Evolutionary conservation across 2,797 vertebrate genomes (phyloP).

Genomic region (Sebastes hubbsi): DNA sequence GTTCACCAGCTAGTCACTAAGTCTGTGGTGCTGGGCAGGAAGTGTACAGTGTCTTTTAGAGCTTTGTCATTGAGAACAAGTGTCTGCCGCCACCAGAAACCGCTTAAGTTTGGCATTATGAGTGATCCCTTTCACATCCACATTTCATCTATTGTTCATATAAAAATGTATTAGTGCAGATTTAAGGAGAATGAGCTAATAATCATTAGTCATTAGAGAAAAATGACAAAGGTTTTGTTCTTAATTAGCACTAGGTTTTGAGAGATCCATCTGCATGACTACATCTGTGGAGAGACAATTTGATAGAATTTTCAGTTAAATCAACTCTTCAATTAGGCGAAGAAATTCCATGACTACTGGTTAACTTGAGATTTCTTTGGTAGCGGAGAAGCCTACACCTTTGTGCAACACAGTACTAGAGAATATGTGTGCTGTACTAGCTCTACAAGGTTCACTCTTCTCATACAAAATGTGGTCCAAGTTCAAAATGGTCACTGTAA

Average conservation of each 20-base stretch:
- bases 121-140: background rate
- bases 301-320: background rate
- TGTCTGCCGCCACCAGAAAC: background rate
- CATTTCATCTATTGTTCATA: background rate
- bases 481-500: background rate
- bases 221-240: slow-evolving; percentile 12
- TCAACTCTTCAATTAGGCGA: background rate
- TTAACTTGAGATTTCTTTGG: background rate
- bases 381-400: background rate
- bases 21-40: background rate
- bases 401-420: background rate
- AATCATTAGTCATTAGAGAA: background rate
- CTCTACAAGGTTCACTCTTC: background rate
- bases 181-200: background rate
- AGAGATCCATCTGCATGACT: background rate
- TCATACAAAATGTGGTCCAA: background rate
- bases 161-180: background rate
- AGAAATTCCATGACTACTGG: background rate
- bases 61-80: background rate
- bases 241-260: slow-evolving; percentile 2
- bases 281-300: background rate
- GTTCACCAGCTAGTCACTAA: background rate
- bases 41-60: background rate
- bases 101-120: background rate
- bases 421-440: background rate